Base-by-base conservation (phyloP, 2,113 vertebrate genomes). In the Perca flavescens region DNA sequence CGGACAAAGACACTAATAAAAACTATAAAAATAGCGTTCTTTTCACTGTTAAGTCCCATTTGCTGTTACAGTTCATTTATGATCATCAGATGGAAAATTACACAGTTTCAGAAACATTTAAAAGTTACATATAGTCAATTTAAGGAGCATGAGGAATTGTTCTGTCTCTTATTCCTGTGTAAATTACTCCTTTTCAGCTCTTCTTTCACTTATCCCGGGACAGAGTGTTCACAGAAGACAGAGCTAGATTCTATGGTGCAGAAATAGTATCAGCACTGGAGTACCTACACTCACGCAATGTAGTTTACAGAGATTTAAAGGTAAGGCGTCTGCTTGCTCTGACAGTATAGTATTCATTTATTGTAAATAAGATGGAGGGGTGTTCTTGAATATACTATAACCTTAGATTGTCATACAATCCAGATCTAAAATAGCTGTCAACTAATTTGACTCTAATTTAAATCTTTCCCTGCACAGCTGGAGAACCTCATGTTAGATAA, bases 401-500 rank as follows among this genome's bases (percentile, higher is more conserved):
- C 31, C 14, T 12, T 3, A 25, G 13, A 36, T 75, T 36, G 15
- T 43, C 12, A 11, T 43, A 40, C 34, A 25, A 1, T 22, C 14
- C 28, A 28, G 14, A 17, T 31, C 57, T 60, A 49, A 7, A 60
- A 17, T 61, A 56, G 22, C 67, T 58, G 67, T 76, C 15, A 60
- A 56, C 31, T 71, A 31, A 68, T 74, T 82, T 70, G 49, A 52
- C n/a, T 76, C 6, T 62, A 49, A 40, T 40, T 63, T 22, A 15
- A 72, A 67, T 83, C 11, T 88, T 49, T 69, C 8, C 21, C n/a
- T 22, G 0, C 34, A 53, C 84, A 99, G 98, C 81, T 99, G 95
- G 98, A 99, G 95, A 99, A 99, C 93, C 97, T 99, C 71, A 99
- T 99, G 97, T 94, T 99, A 91, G 98, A 99, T 94, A 99, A 98